Percentiles rank a stretch among this genome's conserved stretches.
These are phyloP conservation scores for Nylanderia fulva DNA, from an alignment of 1,140 invertebrate genomes.

Conservation along the genomic window DNA sequence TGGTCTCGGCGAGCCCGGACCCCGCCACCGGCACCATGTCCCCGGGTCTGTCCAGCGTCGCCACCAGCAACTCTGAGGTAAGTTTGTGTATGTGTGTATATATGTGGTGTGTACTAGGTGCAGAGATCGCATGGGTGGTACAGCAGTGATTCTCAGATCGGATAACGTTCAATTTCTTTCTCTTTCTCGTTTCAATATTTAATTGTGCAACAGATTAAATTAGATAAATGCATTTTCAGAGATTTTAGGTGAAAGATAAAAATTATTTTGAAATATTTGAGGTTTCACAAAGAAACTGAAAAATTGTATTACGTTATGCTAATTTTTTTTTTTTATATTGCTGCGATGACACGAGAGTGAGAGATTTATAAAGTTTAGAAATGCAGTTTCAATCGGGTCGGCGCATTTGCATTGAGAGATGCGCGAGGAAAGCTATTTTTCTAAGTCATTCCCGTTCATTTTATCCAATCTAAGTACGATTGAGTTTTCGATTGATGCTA, in stretches of 20 bases:
- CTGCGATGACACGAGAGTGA: background rate
- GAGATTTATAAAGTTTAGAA: background rate
- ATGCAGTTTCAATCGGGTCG: background rate
- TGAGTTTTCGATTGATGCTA: constrained; percentile 49
- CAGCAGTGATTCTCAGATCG: constrained; percentile 13
- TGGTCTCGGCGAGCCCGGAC: constrained; percentile 86
- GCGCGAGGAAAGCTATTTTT: constrained; percentile 51
- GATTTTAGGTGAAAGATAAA: background rate
- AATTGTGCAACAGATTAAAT: background rate
- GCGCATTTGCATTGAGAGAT: background rate
- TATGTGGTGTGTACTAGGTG: no score
- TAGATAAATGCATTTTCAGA: background rate
- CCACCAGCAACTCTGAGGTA: constrained; percentile 92
- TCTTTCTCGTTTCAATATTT: background rate
- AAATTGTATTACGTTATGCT: background rate
- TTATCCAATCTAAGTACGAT: constrained; percentile 42
- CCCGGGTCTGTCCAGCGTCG: constrained; percentile 90
- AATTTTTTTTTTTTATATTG: background rate
- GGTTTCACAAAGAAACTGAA: background rate
- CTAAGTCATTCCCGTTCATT: constrained; percentile 34
- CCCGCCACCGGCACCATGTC: constrained; percentile 88
- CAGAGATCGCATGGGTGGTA: background rate
- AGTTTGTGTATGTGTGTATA: constrained; percentile 69
- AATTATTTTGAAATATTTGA: background rate
- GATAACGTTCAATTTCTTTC: background rate